Evolutionary conservation across 1,140 invertebrate species (phyloP).

Genomic region (silkworm (Bombyx mori)): ASM3026992v2 NC_085130.1:9761501-9762000

Average conservation of each 20-base stretch:
- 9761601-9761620: conserved; percentile 24
- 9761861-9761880: too few species aligned
- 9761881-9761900: too few species aligned
- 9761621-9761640: conserved; percentile 38
- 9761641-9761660: conserved; percentile 29
- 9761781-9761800: conserved; percentile 52
- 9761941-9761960: too few species aligned
- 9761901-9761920: too few species aligned
- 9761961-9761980: too few species aligned
- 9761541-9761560: conserved; percentile 31
- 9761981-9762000: too few species aligned
- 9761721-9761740: conserved; percentile 51
- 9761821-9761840: not conserved
- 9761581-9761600: conserved; percentile 27
- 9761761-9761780: conserved; percentile 57
- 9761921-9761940: too few species aligned
- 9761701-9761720: conserved; percentile 53
- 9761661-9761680: conserved; percentile 8
- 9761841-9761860: not conserved
- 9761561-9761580: conserved; percentile 15
- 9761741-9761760: conserved; percentile 50
- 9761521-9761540: conserved; percentile 42
- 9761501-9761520: conserved; percentile 26
- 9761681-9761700: conserved; percentile 25
- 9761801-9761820: conserved; percentile 44